Conservation (phyloP, 2,888 invertebrate genomes). For the Drosophila nigritarsus region DNA sequence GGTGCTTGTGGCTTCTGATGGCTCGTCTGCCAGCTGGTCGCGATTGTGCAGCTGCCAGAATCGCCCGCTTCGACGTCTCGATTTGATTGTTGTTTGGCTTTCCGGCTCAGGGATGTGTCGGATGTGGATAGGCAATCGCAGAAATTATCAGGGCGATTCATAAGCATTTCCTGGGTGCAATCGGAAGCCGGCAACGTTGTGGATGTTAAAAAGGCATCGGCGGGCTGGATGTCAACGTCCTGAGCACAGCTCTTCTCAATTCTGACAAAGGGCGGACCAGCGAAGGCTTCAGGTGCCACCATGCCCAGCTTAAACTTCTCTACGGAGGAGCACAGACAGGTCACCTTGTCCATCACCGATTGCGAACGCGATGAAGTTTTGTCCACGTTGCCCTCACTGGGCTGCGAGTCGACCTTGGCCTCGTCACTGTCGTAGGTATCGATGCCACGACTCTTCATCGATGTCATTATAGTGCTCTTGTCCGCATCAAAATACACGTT, state of each 20-base stretch:
- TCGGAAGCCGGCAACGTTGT: neutral
- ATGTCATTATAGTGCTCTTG: conserved; percentile 19
- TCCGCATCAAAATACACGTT: conserved; percentile 1
- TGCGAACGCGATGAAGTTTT: conserved; percentile 63
- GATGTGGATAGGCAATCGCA: conserved; percentile 36
- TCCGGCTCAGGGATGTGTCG: conserved; percentile 9
- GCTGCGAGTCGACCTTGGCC: neutral
- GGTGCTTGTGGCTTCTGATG: no score
- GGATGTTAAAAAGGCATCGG: conserved; percentile 23
- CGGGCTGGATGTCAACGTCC: neutral
- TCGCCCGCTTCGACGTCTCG: neutral
- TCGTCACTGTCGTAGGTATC: neutral
- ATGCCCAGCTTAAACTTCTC: conserved; percentile 21
- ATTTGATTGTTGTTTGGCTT: neutral
- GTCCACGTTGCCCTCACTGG: conserved; percentile 22
- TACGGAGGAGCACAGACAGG: conserved; percentile 58
- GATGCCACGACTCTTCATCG: neutral
- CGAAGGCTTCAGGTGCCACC: neutral
- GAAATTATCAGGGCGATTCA: conserved; percentile 18
- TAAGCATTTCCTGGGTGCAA: conserved; percentile 26
- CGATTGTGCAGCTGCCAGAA: neutral
- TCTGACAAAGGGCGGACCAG: conserved; percentile 31
- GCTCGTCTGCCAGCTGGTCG: neutral
- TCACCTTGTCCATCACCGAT: conserved; percentile 63
- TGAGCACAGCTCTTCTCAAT: conserved; percentile 7